Base-by-base conservation (phyloP, 2,888 invertebrate species). In the Andrena dorsata region DNA sequence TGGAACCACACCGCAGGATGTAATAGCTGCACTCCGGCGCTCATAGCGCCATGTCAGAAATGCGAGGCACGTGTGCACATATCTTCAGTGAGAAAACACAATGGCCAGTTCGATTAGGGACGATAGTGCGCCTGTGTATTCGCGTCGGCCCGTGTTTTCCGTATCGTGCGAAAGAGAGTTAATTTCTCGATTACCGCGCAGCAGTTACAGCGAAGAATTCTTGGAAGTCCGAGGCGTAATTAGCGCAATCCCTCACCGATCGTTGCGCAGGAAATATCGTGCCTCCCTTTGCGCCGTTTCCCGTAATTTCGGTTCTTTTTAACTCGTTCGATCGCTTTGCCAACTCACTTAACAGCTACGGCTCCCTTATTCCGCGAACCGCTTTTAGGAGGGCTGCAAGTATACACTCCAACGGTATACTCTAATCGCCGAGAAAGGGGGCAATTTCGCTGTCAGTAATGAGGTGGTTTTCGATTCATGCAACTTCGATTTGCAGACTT, bases 251-350 rank as follows among this genome's bases (percentile, higher is more conserved):
- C 47, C 64, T 47, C 63, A 63, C 30, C 72, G 76, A 75, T 72
- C 80, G 76, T 61, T 58, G 32, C 85, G 80, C 77, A 84, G 71
- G 60, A 77, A 86, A 63, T 82, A 74, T 72, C 76, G 69, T 69
- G 73, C 23, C 53, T 10, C 60, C 26, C 32, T 20, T 16, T 23
- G 51, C 58, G 16, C 28, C n/a, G 49, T 76, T 72, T 63, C 63
- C 53, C 49, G 51, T 71, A 80, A 79, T 79, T 79, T 70, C 64
- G 26, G 16, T 41, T 16, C 58, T 51, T 80, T 70, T 70, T 32
- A 79, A 41, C 70, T 60, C 35, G 58, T 58, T 75, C 61, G 56
- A 69, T 69, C 69, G 51, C 65, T 68, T 75, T 51, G 56, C 49
- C 8, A 58, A 58, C 70, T 70, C 23, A 30, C 41, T 53, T 20